Conservation (phyloP, 2,797 vertebrate species). For the Eulemur mongoz region DNA sequence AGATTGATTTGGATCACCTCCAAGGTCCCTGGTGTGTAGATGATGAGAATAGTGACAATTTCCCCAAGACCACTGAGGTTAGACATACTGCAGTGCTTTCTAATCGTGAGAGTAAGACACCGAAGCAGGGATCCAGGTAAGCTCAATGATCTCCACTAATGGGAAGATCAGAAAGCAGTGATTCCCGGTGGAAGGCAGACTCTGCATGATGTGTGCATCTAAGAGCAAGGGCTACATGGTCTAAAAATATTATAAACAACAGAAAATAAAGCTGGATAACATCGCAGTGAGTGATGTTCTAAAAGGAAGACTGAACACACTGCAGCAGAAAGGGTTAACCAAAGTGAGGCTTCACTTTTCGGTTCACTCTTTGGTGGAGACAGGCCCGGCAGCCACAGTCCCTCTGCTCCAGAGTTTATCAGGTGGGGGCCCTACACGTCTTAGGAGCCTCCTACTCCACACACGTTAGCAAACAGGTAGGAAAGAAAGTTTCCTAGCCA, state of each 20-base stretch:
- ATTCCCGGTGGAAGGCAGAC: neutral
- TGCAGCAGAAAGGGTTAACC: neutral
- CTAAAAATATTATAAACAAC: neutral
- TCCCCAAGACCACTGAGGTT: neutral
- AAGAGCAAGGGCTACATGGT: neutral
- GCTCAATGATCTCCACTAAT: neutral
- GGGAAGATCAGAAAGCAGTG: neutral
- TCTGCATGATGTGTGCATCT: neutral
- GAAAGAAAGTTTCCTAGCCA: conserved; percentile 36
- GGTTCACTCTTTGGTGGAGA: neutral
- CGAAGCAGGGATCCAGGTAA: neutral
- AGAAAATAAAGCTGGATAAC: neutral
- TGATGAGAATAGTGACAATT: neutral
- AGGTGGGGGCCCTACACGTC: neutral
- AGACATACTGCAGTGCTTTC: neutral
- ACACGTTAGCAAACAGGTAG: neutral
- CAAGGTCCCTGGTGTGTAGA: neutral
- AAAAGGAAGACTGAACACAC: neutral
- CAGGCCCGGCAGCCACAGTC: neutral
- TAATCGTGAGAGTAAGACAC: neutral
- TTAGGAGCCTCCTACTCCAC: neutral
- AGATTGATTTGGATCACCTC: neutral
- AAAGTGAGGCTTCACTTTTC: neutral
- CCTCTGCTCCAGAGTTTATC: neutral
- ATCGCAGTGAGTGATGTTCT: neutral